Evolutionary conservation across 2,113 vertebrate species (phyloP), one percentile per base, ranked within the genome.

Genomic region (Pristiophorus japonicus): DNA sequence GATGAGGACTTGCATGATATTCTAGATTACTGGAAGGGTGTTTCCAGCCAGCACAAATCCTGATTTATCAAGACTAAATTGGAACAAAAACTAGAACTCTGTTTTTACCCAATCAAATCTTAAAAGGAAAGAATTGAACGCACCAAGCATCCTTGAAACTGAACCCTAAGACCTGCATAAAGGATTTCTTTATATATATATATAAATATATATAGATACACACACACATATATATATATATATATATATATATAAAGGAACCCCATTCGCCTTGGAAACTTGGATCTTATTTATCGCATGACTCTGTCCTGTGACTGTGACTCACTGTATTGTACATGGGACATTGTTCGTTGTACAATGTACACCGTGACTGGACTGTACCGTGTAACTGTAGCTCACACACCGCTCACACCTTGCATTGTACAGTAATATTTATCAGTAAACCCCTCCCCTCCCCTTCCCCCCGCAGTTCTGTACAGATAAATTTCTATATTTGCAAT

Each of bases 221-320:
- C n/a, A n/a, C n/a, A n/a, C n/a, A n/a, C n/a, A n/a, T n/a, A n/a
- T 91, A 63, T 85, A n/a, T 91, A n/a, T 16, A 91, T 91, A 94
- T 70, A 94, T 70, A 70, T 94, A 94, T 66, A n/a, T 92, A 70
- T 51, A 38, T 96, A 96, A 96, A 98, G 97, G 97, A 97, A 97
- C 96, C 66, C 66, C 42, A 47, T 38, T 70, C 27, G 93, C 66
- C 93, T 94, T 94, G 93, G 93, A 94, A 94, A 73, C 51, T 94
- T 67, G 66, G 93, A 94, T 94, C 51, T 73, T 70, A 94, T 94
- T 94, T 94, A 70, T 94, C 93, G 93, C 93, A 94, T 94, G 93
- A 94, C 65, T 70, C 93, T 94, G 42, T 94, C 63, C 65, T 73
- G 93, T 94, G 42, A 94, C 93, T 94, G 93, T 94, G 93, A 70